A percentile compares a stretch with the other conserved stretches of the same genome.
These are phyloP conservation scores for Trachymyrmex septentrionalis DNA, from an alignment of 1,140 invertebrate species.

Conservation along the genomic window DNA sequence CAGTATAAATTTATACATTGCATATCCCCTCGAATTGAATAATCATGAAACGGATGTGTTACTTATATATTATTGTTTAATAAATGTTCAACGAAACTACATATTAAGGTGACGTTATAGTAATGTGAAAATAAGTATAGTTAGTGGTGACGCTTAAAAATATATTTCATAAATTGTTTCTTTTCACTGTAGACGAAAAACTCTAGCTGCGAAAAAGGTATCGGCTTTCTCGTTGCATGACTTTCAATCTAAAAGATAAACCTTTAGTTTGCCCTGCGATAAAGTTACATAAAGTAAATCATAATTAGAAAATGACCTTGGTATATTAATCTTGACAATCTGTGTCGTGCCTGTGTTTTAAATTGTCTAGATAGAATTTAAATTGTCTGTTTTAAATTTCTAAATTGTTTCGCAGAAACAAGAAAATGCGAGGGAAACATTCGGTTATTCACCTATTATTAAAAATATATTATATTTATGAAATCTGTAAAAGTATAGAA, in stretches of 20 bases:
- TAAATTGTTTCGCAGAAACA: not conserved
- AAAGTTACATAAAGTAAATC: constrained; percentile 46
- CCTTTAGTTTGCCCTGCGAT: constrained; percentile 2
- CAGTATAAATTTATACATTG: not conserved
- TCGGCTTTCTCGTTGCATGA: constrained; percentile 9
- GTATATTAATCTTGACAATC: constrained; percentile 8
- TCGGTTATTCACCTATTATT: not conserved
- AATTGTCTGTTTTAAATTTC: constrained; percentile 11
- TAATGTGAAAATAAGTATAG: not conserved
- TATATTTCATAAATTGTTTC: not conserved
- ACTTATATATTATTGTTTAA: not conserved
- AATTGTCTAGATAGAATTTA: not conserved
- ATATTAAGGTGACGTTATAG: too few species aligned
- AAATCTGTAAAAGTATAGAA: not conserved
- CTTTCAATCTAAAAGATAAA: constrained; percentile 40
- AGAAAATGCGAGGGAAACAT: not conserved
- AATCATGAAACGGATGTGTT: not conserved
- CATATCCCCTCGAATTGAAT: not conserved
- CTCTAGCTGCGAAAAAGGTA: not conserved
- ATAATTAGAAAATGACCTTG: constrained; percentile 30
- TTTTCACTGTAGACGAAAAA: not conserved
- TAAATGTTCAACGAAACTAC: not conserved
- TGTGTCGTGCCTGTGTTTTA: not conserved
- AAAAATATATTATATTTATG: constrained; percentile 1
- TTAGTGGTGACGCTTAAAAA: not conserved